Evolutionary conservation across 2,797 vertebrate genomes (phyloP), one percentile per base, ranked within the genome.

Genomic region (Enteromius anoplus): DNA sequence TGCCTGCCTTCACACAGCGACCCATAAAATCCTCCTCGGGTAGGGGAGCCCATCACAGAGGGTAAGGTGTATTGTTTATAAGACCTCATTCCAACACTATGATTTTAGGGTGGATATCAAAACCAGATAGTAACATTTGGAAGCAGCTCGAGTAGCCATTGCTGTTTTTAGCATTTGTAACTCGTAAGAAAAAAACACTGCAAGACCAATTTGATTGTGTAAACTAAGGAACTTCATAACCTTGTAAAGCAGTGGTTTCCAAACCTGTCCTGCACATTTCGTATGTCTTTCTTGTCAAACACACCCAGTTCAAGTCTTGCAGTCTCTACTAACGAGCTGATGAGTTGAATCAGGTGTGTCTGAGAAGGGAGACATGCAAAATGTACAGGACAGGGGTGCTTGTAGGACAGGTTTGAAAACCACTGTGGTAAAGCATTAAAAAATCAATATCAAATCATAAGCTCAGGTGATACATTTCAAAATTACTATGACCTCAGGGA

Each of bases 1-100:
- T 45, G 58, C 75, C 75, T 84, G 66, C 53, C 45, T 71, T 82
- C 73, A 72, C 66, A 75, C 49, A 69, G 58, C 11, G 29, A 76
- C 37, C 55, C 29, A 65, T 66, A 42, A 75, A 79, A 70, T 42
- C 51, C 47, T 82, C 47, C 53, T 23, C 47, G 55, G 60, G 51
- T 69, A 51, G 70, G 64, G 40, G 42, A 47, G 78, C 60, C 34
- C 23, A 23, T 75, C 60, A 55, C 71, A 82, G 60, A 32, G 62
- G 60, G 42, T 64, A 73, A 62, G 26, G 26, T 51, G 72, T 73
- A 42, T 55, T 82, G 32, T 75, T 65, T 40, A 15, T 21, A n/a
- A 75, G 71, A 53, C 26, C 55, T 49, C 21, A 40, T 66, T 68
- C 26, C 12, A 26, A 69, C 21, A 17, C 26, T 47, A 2, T 66